Evolutionary conservation across 2,797 vertebrate genomes (phyloP).

Genomic region (Momotus momota): DNA sequence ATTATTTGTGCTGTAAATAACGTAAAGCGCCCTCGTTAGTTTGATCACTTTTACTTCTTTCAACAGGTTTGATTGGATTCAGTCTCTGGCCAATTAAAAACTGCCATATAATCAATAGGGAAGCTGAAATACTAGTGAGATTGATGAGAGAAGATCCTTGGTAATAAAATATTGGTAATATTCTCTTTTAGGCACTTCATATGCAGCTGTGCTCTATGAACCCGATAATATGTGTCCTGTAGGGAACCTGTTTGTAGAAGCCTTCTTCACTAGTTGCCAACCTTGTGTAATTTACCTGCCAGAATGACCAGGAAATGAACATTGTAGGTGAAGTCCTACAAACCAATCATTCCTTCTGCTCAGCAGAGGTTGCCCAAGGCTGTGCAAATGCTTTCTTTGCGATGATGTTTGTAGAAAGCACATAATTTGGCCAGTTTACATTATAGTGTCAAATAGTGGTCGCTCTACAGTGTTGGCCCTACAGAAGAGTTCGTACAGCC

Average conservation of each 20-base stretch:
- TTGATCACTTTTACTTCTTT: conserved; percentile 72
- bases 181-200: conserved; percentile 10
- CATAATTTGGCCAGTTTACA: not conserved
- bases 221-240: not conserved
- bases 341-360: not conserved
- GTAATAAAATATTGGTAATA: conserved; percentile 43
- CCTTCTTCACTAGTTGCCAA: not conserved
- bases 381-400: not conserved
- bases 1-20: conserved; percentile 75
- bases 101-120: conserved; percentile 73
- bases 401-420: not conserved
- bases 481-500: not conserved
- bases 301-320: not conserved
- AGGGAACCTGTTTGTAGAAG: not conserved
- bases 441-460: not conserved
- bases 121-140: conserved; percentile 70
- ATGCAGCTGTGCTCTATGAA: not conserved
- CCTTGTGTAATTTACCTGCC: not conserved
- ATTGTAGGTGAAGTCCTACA: not conserved
- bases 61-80: conserved; percentile 71
- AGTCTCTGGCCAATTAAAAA: conserved; percentile 73
- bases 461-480: not conserved
- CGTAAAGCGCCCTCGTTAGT: conserved; percentile 67
- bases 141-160: conserved; percentile 52
- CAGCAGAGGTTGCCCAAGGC: not conserved